These are phyloP conservation scores for Amblyopsis hoosieri DNA, from an alignment of 2,797 vertebrate genomes.

Conservation along the genomic window DNA sequence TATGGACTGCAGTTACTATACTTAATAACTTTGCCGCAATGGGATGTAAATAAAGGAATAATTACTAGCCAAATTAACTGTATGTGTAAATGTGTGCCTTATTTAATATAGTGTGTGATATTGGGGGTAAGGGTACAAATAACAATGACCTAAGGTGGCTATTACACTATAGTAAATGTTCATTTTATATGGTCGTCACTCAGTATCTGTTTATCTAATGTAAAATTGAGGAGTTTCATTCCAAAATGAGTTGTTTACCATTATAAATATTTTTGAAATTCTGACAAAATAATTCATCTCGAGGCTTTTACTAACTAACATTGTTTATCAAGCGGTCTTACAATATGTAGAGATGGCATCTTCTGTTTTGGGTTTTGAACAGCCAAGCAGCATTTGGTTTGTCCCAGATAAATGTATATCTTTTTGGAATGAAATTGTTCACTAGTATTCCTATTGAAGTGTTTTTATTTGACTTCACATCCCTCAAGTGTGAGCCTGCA, in stretches of 20 bases:
- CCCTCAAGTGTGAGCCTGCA: constrained; percentile 63
- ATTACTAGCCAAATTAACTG: constrained; percentile 86
- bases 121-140: constrained; percentile 49
- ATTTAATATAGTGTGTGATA: constrained; percentile 85
- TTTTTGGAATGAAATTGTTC: constrained; percentile 74
- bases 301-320: constrained; percentile 18
- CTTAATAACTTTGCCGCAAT: constrained; percentile 79
- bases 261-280: background rate
- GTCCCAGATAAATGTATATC: constrained; percentile 1
- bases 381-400: constrained; percentile 6
- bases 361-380: constrained; percentile 12
- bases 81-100: constrained; percentile 91
- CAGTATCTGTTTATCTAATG: constrained; percentile 72
- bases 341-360: constrained; percentile 25
- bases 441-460: constrained; percentile 52
- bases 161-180: constrained; percentile 75
- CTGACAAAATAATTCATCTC: constrained; percentile 23
- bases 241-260: constrained; percentile 51
- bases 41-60: constrained; percentile 87
- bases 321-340: constrained; percentile 5
- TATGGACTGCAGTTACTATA: constrained; percentile 67
- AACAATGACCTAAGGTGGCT: constrained; percentile 63
- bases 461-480: constrained; percentile 53
- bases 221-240: constrained; percentile 73
- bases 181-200: constrained; percentile 70